Evolutionary conservation across 2,888 invertebrate genomes (phyloP).

Genomic region (Cryptosula pallasiana): DNA sequence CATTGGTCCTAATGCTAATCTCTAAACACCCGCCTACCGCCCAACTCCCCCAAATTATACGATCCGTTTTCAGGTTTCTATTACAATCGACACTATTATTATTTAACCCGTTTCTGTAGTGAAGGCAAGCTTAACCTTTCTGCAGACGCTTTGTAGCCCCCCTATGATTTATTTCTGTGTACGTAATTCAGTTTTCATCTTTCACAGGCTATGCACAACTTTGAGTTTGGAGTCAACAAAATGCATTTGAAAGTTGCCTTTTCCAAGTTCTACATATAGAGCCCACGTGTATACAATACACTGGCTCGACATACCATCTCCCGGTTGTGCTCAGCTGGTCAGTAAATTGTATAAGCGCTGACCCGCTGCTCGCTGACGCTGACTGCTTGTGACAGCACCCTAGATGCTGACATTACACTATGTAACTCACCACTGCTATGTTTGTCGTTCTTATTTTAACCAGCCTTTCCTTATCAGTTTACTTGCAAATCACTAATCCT

Average conservation of each 20-base stretch:
- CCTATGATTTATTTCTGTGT: neutral
- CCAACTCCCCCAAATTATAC: no score
- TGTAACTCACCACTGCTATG: neutral
- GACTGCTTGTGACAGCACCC: neutral
- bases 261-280: slow-evolving; percentile 25
- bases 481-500: neutral
- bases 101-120: no score
- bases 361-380: neutral
- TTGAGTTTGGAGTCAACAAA: slow-evolving; percentile 25
- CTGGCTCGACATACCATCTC: neutral
- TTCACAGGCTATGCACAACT: slow-evolving; percentile 26
- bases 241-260: slow-evolving; percentile 25
- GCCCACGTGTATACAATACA: neutral
- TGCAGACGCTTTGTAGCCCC: neutral
- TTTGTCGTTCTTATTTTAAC: neutral
- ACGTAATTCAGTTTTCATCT: slow-evolving; percentile 15
- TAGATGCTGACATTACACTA: neutral
- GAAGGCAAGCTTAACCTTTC: neutral
- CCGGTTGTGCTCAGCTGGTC: neutral
- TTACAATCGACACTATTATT: no score
- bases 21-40: no score
- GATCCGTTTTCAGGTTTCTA: no score
- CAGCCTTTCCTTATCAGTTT: neutral
- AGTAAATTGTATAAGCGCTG: neutral
- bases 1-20: no score